These are phyloP conservation scores for Chymomyza fuscimana DNA, from an alignment of 2,888 invertebrate genomes.

Conservation along the genomic window DNA sequence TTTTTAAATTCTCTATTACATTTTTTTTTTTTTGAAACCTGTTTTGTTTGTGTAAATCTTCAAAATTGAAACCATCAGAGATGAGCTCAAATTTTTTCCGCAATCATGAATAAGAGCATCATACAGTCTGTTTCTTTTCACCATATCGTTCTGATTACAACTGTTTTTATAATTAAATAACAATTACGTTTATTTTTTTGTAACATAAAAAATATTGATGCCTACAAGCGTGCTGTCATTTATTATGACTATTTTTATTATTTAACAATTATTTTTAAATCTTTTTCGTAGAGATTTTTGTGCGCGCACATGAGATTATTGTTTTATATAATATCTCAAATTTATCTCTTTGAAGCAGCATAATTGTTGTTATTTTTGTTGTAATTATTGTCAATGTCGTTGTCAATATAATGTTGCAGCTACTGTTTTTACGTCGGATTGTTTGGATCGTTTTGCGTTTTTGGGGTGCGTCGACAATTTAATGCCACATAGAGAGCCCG, in stretches of 20 bases:
- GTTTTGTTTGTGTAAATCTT: no score
- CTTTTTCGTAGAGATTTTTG: not conserved
- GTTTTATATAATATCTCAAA: not conserved
- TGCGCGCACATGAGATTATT: not conserved
- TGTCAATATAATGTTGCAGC: not conserved
- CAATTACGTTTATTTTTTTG: not conserved
- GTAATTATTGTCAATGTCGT: not conserved
- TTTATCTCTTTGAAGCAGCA: not conserved
- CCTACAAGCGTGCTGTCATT: not conserved
- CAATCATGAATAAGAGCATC: not conserved
- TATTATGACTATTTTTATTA: not conserved
- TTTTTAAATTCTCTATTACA: no score
- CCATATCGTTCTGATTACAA: not conserved
- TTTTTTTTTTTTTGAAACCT: no score
- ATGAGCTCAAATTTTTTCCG: no score
- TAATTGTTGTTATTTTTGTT: not conserved
- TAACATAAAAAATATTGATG: not conserved
- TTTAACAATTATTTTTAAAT: not conserved
- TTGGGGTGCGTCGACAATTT: slow-evolving; percentile 5
- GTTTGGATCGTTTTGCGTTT: not conserved
- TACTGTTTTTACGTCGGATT: not conserved
- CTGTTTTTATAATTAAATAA: not conserved
- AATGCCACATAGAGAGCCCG: not conserved
- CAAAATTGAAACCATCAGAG: no score
- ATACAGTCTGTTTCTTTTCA: not conserved